Base-by-base conservation (phyloP, 1,140 invertebrate species). In the Xylocopa sonorina region DNA sequence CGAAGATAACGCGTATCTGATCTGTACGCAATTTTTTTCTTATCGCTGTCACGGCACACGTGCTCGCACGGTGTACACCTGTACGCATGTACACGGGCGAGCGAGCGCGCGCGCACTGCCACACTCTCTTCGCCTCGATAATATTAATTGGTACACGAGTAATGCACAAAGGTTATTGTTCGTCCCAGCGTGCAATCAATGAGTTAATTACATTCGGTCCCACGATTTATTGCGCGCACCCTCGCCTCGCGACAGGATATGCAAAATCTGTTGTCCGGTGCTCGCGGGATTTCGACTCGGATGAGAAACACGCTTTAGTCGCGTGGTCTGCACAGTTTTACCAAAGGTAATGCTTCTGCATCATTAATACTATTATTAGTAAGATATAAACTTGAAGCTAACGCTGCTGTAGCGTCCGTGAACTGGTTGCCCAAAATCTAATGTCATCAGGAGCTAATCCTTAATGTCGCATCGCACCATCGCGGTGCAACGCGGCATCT, bases 131-230 rank as follows among this genome's bases (percentile, higher is more conserved):
- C 46, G 32, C 46, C 32, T n/a, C 73, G 81, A 81, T 83, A 83
- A 86, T 87, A 87, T 86, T 87, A 87, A 86, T 87, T 81, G 81
- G 60, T 83, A 79, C 78, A 75, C 73, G 81, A 71, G 73, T 58
- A 77, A 64, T n/a, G 67, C 38, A 75, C 76, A 60, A 81, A 53
- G 80, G 68, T 86, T 69, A 86, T 87, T 87, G 69, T 81, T 78
- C 73, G 46, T 53, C 74, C 14, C 69, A 64, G 72, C 69, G 32
- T 64, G 73, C 57, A 74, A 66, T 75, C 81, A 80, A 82, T 75
- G 81, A 83, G 68, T 86, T 86, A 86, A 86, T 86, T 80, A 75
- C 50, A 48, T 67, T 41, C 53, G 32, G 64, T 73, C 9, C 27
- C 21, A 24, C 58, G 34, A 68, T 57, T 72, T 32, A 75, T 74